These are phyloP conservation scores for Paguma larvata DNA, from an alignment of 2,797 vertebrate genomes.

Conservation along the genomic window DNA sequence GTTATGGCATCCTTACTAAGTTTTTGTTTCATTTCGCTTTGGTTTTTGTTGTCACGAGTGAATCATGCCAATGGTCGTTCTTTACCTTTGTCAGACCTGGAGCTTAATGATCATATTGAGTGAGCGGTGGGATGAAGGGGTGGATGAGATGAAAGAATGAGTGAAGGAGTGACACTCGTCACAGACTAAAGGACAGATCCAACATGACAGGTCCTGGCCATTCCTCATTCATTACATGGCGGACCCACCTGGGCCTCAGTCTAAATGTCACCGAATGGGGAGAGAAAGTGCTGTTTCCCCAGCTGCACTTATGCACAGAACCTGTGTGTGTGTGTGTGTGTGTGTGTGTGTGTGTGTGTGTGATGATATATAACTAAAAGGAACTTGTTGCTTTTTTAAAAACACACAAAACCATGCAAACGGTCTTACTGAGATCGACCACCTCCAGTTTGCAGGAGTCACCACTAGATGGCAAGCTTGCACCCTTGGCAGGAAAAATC, in stretches of 20 bases:
- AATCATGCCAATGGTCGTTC: not conserved
- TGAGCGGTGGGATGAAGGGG: not conserved
- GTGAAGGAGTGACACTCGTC: not conserved
- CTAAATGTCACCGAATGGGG: not conserved
- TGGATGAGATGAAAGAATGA: not conserved
- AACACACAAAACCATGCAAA: not conserved
- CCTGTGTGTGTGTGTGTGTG: not conserved
- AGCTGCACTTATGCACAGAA: not conserved
- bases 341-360: too few species aligned
- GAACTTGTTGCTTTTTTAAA: not conserved
- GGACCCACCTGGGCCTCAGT: not conserved
- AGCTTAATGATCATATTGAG: not conserved
- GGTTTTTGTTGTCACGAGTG: not conserved
- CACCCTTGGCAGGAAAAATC: not conserved
- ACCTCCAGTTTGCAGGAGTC: not conserved
- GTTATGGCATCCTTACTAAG: not conserved
- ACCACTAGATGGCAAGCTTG: conserved; percentile 74
- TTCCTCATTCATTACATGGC: not conserved
- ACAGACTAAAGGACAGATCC: not conserved
- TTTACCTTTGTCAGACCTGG: not conserved
- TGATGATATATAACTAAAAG: not conserved
- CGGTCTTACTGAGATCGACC: rapidly evolving
- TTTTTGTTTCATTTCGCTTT: not conserved
- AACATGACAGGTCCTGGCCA: not conserved
- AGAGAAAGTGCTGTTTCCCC: not conserved